Base-by-base conservation (phyloP, 2,113 vertebrate species). In the Muscicapa adusta region DNA sequence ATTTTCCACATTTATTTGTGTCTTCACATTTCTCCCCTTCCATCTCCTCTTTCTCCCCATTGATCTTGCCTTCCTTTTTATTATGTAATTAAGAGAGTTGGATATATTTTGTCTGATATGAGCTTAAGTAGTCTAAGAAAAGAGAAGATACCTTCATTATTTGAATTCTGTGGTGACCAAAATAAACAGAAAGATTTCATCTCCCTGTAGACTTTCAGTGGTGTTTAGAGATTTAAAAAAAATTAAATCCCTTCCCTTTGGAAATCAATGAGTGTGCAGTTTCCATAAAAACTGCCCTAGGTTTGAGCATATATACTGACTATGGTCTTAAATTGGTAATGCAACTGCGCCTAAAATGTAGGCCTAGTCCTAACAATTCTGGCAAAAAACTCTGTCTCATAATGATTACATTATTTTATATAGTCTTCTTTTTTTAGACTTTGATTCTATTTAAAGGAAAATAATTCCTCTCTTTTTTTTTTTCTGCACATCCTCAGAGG, bases 361-460 rank as follows among this genome's bases (percentile, higher is more conserved):
- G 83, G 58, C 73, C 22, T 28, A 86, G 14, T 70, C 61, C 34
- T 91, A 76, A 40, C 36, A 91, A 96, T 95, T 85, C 75, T 91
- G 91, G 62, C 61, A 90, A 94, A 42, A 91, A 87, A 94, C 83
- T 57, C 77, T 79, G 36, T 85, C 43, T 93, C 61, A 86, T 89
- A 95, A 93, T 79, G 88, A 76, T 83, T 9, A 22, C 1, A 0
- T 96, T 95, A 57, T 86, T 88, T 96, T 67, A 45, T 82, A 58
- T 83, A 68, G 85, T 72, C 22, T 94, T 50, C 38, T 80, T 91
- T 65, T 51, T 40, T 70, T 42, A 56, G 40, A 31, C 61, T 94
- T 88, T 84, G 45, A 84, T 77, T 94, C 67, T 89, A 23, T 96
- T 96, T 85, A 78, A 94, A 78, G 57, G 45, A 87, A 77, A 85